A percentile compares a stretch with the other conserved stretches of the same genome.
Evolutionary conservation across 2,113 vertebrate genomes (phyloP).

Genomic region (Sinocyclocheilus maitianheensis): DNA sequence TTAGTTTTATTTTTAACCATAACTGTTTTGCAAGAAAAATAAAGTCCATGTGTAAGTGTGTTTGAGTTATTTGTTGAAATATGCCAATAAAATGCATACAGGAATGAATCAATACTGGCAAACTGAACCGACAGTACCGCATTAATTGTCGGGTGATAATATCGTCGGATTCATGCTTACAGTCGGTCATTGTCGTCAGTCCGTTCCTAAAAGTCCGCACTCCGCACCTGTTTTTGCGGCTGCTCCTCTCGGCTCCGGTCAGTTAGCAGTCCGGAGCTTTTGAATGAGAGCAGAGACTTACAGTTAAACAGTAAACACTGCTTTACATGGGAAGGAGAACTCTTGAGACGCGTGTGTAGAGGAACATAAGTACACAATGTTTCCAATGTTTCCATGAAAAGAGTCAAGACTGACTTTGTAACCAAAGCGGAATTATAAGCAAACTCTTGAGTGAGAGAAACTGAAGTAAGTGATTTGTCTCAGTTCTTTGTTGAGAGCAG

Average conservation of each 20-base stretch:
- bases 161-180: background rate
- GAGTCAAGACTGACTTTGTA: background rate
- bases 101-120: background rate
- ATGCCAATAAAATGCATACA: background rate
- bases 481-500: slow-evolving; percentile 51
- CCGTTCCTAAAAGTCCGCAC: slow-evolving; percentile 37
- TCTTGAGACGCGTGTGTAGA: background rate
- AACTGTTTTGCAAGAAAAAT: no score
- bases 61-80: background rate
- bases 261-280: slow-evolving; percentile 68
- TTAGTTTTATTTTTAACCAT: no score
- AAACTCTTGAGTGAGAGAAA: slow-evolving; percentile 18
- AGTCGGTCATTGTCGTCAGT: background rate
- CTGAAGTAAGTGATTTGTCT: slow-evolving; percentile 42
- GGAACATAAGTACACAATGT: background rate
- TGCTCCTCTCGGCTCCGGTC: slow-evolving; percentile 7
- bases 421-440: background rate
- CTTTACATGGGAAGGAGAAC: slow-evolving; percentile 9
- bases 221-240: slow-evolving; percentile 65
- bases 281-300: slow-evolving; percentile 81
- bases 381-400: background rate
- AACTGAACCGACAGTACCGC: background rate
- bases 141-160: background rate
- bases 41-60: background rate
- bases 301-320: slow-evolving; percentile 52